A percentile compares a stretch with the other conserved stretches of the same genome.
These are phyloP conservation scores for Pomatorhinus ruficollis DNA, from an alignment of 2,113 vertebrate genomes.

Conservation along the genomic window DNA sequence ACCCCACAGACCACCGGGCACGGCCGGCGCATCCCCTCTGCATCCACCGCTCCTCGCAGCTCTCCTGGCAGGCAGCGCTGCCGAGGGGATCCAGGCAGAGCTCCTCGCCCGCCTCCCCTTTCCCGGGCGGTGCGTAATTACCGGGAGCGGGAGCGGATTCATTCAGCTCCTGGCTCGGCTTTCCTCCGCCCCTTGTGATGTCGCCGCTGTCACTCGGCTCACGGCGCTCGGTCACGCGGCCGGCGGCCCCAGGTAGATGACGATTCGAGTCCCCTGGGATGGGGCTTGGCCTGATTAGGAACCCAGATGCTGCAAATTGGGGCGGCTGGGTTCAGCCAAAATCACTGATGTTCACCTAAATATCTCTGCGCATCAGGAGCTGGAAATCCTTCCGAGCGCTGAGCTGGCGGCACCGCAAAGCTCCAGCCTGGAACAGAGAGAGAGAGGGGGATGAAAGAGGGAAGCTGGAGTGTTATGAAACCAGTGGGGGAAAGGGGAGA, in stretches of 20 bases:
- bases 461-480: slow-evolving; percentile 35
- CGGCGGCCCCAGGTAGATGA: slow-evolving; percentile 24
- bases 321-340: not conserved
- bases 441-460: not conserved
- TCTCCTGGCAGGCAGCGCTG: not conserved
- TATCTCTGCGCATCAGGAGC: not conserved
- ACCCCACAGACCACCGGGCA: accelerated
- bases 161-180: not conserved
- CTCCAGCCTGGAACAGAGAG: not conserved
- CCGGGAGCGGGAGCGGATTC: slow-evolving; percentile 3
- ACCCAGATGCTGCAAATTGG: not conserved
- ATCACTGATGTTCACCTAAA: not conserved
- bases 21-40: accelerated
- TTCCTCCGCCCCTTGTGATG: slow-evolving; percentile 16
- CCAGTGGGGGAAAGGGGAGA: not conserved
- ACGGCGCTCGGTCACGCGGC: not conserved
- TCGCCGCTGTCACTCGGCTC: not conserved
- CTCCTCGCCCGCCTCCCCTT: not conserved
- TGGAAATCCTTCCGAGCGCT: not conserved
- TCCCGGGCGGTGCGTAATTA: not conserved
- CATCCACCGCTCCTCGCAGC: not conserved
- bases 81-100: not conserved
- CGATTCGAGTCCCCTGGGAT: not conserved
- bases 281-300: not conserved
- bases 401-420: not conserved